A percentile compares a stretch with the other conserved stretches of the same genome.
phyloP scores from a whole-genome alignment of 2,113 vertebrate species.

The Chloropsis hardwickii region DNA sequence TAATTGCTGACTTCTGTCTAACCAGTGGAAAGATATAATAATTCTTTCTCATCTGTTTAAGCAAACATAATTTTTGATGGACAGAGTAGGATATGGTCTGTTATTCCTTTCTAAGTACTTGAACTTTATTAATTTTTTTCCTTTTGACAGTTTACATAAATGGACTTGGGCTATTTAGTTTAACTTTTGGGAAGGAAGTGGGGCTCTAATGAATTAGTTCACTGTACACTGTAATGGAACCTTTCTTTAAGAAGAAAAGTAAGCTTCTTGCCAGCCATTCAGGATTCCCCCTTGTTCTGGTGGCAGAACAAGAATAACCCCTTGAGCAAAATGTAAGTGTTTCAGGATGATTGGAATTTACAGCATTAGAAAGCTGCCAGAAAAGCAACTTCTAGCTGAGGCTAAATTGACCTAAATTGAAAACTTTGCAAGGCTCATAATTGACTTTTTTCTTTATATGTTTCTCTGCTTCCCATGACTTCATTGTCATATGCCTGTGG shows the following conservation, averaged over 20 bases:
- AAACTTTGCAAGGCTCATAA: slow-evolving; percentile 14
- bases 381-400: slow-evolving; percentile 29
- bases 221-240: slow-evolving; percentile 55
- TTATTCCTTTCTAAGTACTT: slow-evolving; percentile 13
- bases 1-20: not conserved
- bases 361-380: slow-evolving; percentile 29
- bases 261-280: slow-evolving; percentile 44
- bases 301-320: slow-evolving; percentile 58
- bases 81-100: not conserved
- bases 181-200: slow-evolving; percentile 29
- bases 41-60: not conserved
- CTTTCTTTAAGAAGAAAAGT: slow-evolving; percentile 52
- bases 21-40: not conserved
- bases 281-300: slow-evolving; percentile 48
- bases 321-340: slow-evolving; percentile 47
- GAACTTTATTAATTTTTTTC: slow-evolving; percentile 18
- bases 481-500: not conserved
- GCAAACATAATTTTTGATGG: not conserved
- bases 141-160: slow-evolving; percentile 8
- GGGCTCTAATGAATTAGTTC: slow-evolving; percentile 50
- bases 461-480: slow-evolving; percentile 17
- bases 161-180: slow-evolving; percentile 31
- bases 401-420: slow-evolving; percentile 10
- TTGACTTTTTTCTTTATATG: not conserved
- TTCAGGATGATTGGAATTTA: slow-evolving; percentile 25